Percentiles rank a stretch among this genome's conserved stretches.
Conservation (phyloP, 2,113 vertebrate genomes). For the Upupa epops region DNA sequence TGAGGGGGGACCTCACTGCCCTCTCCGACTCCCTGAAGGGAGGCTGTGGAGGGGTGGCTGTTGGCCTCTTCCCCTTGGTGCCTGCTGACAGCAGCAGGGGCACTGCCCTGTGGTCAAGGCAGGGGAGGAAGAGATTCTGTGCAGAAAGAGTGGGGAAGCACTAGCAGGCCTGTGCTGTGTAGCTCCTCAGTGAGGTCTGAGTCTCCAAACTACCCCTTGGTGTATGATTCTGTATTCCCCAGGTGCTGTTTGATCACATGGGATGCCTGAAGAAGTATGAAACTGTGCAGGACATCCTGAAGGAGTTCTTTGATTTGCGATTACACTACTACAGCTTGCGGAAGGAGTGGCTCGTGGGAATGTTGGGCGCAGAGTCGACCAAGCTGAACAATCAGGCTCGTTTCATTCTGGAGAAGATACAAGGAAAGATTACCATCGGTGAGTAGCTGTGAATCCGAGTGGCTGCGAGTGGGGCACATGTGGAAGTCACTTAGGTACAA, state of each 20-base stretch:
- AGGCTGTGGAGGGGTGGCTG: too few species aligned
- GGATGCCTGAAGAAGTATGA: slow-evolving; percentile 98
- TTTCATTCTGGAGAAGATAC: slow-evolving; percentile 97
- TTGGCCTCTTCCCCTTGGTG: too few species aligned
- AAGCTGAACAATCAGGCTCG: slow-evolving; percentile 98
- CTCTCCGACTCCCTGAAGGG: too few species aligned
- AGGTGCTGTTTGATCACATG: slow-evolving; percentile 99
- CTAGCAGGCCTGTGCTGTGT: too few species aligned
- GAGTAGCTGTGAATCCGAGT: slow-evolving; percentile 41
- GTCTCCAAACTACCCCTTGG: not conserved
- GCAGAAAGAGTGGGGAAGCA: too few species aligned
- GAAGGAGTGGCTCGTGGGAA: slow-evolving; percentile 95
- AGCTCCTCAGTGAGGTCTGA: not conserved
- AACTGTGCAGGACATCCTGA: slow-evolving; percentile 94
- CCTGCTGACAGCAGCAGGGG: too few species aligned
- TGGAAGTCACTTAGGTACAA: slow-evolving; percentile 37
- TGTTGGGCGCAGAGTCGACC: slow-evolving; percentile 90
- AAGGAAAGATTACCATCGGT: slow-evolving; percentile 95
- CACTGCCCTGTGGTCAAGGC: too few species aligned
- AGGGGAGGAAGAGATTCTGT: too few species aligned
- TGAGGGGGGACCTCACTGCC: too few species aligned
- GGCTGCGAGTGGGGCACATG: slow-evolving; percentile 7
- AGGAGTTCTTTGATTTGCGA: slow-evolving; percentile 95
- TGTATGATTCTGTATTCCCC: not conserved
- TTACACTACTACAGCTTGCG: slow-evolving; percentile 94